Evolutionary conservation across 2,888 invertebrate genomes (phyloP), one percentile per base, ranked within the genome.

Genomic region (Villa cingulata): DNA sequence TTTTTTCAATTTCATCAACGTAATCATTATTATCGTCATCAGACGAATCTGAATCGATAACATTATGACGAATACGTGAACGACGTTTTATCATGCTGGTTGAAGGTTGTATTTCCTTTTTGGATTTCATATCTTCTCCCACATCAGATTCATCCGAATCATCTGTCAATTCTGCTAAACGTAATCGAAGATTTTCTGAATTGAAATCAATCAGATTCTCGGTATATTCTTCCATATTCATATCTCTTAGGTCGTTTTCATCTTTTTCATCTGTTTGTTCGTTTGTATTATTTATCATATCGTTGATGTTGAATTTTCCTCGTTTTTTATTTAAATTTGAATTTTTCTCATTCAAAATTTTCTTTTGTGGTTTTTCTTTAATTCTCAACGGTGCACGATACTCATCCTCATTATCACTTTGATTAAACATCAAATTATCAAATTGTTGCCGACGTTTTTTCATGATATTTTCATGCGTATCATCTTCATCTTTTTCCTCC

Each of bases 41-140:
- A 53, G 51, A 50, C 6, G 62, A 63, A 57, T 67, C 65, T 46
- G 66, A 66, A 57, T 67, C 65, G 59, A 68, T 66, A 61, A 67
- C 57, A 59, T 63, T 64, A 56, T 55, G 56, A 54, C 64, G 64
- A 23, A 42, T 44, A 56, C 63, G 64, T 58, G 58, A 57, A 54
- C 60, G 62, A 50, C 6, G 16, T 19, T 39, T 39, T 19, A 36
- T 37, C n/a, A 10, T 16, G 15, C 4, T 15, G 23, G 45, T 54
- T 54, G 55, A 48, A n/a, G 39, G 48, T 38, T 32, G 41, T 37
- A 36, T 48, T 43, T 51, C 50, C 34, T 45, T 40, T 10, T 46
- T 43, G n/a, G n/a, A n/a, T 16, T 46, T 47, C 14, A 50, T 50
- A 7, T 54, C 59, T 14, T 54, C 59, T 14, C 56, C 55, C 10